Conservation (phyloP, 2,888 invertebrate genomes). For the Chaetogeoica ovagalla region DNA sequence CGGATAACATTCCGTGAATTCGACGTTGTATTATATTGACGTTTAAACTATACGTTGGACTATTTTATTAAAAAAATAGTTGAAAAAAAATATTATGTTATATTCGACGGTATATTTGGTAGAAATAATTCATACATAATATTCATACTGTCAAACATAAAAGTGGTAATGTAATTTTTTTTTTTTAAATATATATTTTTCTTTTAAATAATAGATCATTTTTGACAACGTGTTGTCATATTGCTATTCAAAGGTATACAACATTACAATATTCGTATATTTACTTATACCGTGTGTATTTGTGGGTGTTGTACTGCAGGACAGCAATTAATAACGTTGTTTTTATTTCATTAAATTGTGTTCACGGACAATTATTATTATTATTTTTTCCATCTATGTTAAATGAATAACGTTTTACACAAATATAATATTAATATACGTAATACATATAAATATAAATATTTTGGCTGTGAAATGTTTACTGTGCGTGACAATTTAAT, state of each 20-base stretch:
- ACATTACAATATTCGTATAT: not conserved
- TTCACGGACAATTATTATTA: not conserved
- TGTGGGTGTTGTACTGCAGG: not conserved
- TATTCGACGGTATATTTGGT: not conserved
- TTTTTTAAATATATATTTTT: too few relatives aligned
- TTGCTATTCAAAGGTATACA: not conserved
- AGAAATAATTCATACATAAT: not conserved
- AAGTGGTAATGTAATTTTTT: too few relatives aligned
- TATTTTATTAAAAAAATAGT: not conserved
- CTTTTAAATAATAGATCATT: not conserved
- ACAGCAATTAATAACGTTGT: not conserved
- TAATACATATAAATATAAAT: too few relatives aligned
- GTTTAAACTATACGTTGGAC: not conserved
- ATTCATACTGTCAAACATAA: not conserved
- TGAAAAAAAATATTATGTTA: not conserved
- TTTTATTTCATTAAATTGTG: not conserved
- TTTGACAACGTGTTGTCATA: not conserved
- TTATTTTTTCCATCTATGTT: not conserved
- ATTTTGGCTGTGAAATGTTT: too few relatives aligned
- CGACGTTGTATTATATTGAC: not conserved
- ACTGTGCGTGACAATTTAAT: constrained; percentile 30
- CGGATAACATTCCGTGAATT: not conserved
- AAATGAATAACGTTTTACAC: not conserved
- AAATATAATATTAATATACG: not conserved
- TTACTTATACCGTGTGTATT: not conserved